phyloP scores from a whole-genome alignment of 2,888 invertebrate genomes.

The Tinea pellionella region DNA sequence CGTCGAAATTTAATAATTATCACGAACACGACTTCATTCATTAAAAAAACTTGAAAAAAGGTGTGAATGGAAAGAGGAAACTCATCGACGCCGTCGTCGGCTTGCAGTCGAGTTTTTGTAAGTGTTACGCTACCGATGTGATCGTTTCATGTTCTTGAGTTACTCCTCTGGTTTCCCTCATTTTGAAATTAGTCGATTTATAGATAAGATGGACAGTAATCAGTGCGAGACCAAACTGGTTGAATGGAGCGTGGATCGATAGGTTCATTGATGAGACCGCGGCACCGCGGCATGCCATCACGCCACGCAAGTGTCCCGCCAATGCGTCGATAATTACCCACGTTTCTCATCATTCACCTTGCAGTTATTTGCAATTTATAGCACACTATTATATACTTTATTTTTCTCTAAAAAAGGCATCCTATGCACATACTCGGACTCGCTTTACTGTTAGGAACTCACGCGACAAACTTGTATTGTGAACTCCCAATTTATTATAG shows the following conservation, averaged over 20 bases:
- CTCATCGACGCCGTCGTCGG: conserved; percentile 36
- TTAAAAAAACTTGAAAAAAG: conserved; percentile 60
- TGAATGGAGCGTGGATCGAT: conserved; percentile 49
- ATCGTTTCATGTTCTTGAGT: neutral
- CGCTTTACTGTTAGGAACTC: too few species aligned
- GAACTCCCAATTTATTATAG: too few species aligned
- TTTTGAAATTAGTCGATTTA: conserved; percentile 28
- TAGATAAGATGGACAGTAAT: conserved; percentile 59
- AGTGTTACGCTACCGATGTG: conserved; percentile 14
- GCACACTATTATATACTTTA: conserved; percentile 24
- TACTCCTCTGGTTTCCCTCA: neutral
- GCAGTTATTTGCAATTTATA: conserved; percentile 29
- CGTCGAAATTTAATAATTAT: conserved; percentile 68
- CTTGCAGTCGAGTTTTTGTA: conserved; percentile 45
- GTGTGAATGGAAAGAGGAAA: conserved; percentile 66
- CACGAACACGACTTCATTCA: conserved; percentile 69
- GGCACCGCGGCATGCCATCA: conserved; percentile 46
- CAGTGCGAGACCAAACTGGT: conserved; percentile 65
- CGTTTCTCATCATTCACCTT: conserved; percentile 18
- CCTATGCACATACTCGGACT: too few species aligned
- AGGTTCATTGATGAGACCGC: conserved; percentile 45
- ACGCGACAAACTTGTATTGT: too few species aligned
- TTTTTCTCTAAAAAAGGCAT: too few species aligned
- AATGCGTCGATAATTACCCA: conserved; percentile 18
- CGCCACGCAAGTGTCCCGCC: conserved; percentile 30